Percentiles rank a stretch among this genome's conserved stretches.
phyloP scores from a whole-genome alignment of 2,888 invertebrate genomes.

The Esperia sulphurella region DNA sequence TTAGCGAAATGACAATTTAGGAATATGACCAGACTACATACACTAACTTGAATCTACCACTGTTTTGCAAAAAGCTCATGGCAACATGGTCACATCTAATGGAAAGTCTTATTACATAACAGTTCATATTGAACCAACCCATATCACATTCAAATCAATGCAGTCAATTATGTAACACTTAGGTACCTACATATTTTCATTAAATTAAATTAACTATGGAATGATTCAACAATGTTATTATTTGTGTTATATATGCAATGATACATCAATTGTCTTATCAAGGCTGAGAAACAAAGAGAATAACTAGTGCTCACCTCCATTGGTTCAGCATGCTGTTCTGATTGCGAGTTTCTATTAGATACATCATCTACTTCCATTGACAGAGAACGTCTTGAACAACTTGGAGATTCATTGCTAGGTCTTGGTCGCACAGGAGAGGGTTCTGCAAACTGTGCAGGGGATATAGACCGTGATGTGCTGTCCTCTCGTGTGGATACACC shows the following conservation, averaged over 20 bases:
- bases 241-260: background rate
- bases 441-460: conserved; percentile 70
- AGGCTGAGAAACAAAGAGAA: conserved; percentile 9
- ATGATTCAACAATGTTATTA: background rate
- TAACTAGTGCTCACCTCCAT: conserved; percentile 58
- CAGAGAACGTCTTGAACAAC: conserved; percentile 66
- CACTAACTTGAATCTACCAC: no score
- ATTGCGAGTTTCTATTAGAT: conserved; percentile 67
- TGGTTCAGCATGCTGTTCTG: conserved; percentile 60
- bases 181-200: no score
- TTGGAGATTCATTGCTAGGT: conserved; percentile 60
- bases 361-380: conserved; percentile 75
- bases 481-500: conserved; percentile 59
- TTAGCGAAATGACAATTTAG: no score
- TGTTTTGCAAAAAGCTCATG: no score
- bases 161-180: no score
- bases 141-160: no score
- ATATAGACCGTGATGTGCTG: conserved; percentile 67
- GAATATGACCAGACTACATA: no score
- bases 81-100: no score
- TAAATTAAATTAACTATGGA: no score
- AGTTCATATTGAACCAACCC: no score
- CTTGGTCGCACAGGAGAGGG: conserved; percentile 62
- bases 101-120: no score
- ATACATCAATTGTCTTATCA: background rate